These are phyloP conservation scores for Platysteira castanea DNA, from an alignment of 2,113 vertebrate genomes.

Conservation along the genomic window DNA sequence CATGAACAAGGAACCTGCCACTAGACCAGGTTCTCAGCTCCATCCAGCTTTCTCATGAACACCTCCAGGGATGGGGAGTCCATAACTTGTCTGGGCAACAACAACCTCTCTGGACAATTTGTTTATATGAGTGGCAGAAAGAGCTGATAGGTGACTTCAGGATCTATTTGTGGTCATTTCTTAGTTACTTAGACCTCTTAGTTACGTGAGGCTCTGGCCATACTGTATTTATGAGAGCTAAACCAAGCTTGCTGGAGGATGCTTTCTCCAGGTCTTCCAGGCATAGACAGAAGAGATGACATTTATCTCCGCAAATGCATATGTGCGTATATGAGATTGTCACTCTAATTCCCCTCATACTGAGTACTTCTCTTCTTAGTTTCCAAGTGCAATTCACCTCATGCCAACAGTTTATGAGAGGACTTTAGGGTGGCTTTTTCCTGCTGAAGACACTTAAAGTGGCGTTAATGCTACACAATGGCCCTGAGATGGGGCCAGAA, in stretches of 20 bases:
- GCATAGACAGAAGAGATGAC: background rate
- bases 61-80: background rate
- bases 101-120: background rate
- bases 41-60: too few species aligned
- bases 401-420: background rate
- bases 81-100: background rate
- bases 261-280: background rate
- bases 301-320: background rate
- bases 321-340: background rate
- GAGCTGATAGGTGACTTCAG: background rate
- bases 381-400: background rate
- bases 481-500: background rate
- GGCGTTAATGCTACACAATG: background rate
- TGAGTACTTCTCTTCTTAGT: background rate
- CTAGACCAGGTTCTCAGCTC: background rate
- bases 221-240: background rate
- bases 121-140: background rate
- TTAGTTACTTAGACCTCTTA: background rate
- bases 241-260: background rate
- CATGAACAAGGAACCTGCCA: background rate
- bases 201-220: background rate
- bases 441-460: background rate
- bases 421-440: background rate
- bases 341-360: background rate
- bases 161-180: background rate